A percentile compares a stretch with the other conserved stretches of the same genome.
These are phyloP conservation scores for Mercenaria mercenaria DNA, from an alignment of 1,140 invertebrate genomes.

Conservation along the genomic window DNA sequence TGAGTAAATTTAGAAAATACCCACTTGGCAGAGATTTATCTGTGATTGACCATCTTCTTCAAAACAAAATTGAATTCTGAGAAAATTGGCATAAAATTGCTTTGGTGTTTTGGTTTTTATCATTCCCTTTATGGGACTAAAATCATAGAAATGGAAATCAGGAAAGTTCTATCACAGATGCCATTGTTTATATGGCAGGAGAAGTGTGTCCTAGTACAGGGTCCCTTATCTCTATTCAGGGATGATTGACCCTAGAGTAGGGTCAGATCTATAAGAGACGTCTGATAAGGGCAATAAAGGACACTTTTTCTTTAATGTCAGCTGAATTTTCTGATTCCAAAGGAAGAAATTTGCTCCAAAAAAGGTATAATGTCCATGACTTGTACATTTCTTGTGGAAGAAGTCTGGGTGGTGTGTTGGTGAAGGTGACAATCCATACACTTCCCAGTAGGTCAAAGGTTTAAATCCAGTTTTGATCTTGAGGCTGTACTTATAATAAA, in stretches of 20 bases:
- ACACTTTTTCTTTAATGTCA: too few species aligned
- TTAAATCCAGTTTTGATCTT: too few species aligned
- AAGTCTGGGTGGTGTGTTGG: too few species aligned
- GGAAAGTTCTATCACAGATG: background rate
- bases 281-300: too few species aligned
- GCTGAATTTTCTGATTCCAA: too few species aligned
- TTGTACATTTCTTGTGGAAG: too few species aligned
- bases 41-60: slow-evolving; percentile 1
- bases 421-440: too few species aligned
- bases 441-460: too few species aligned
- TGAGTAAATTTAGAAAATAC: slow-evolving; percentile 19
- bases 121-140: background rate
- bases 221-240: background rate
- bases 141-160: background rate
- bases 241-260: background rate
- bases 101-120: background rate
- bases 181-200: background rate
- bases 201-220: background rate
- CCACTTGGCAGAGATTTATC: slow-evolving; percentile 8
- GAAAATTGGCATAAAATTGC: background rate
- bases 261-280: background rate
- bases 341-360: too few species aligned
- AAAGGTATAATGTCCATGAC: too few species aligned
- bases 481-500: too few species aligned
- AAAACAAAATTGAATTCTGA: background rate